These are phyloP conservation scores for Drosophila sechellia DNA, from an alignment of 1,140 invertebrate genomes.

Conservation along the genomic window DNA sequence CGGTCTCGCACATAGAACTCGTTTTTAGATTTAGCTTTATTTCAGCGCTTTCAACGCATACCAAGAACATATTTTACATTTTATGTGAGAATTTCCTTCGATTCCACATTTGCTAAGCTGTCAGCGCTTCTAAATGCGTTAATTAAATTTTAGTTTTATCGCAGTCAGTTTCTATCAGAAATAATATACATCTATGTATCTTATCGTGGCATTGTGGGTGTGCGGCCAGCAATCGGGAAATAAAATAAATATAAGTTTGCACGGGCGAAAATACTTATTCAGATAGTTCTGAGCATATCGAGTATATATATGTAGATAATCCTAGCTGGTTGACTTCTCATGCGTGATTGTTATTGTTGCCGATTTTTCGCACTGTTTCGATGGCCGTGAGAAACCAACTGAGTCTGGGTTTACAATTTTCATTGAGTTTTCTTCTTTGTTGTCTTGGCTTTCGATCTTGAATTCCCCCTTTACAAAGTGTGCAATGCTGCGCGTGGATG, in stretches of 20 bases:
- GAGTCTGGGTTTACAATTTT: slow-evolving; percentile 29
- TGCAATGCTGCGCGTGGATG: slow-evolving; percentile 60
- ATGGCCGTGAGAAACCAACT: slow-evolving; percentile 48
- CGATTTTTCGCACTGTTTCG: slow-evolving; percentile 17
- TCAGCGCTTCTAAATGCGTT: slow-evolving; percentile 34
- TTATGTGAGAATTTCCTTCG: slow-evolving; percentile 5
- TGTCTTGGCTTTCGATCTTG: slow-evolving; percentile 20
- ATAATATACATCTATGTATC: slow-evolving; percentile 26
- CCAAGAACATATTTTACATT: slow-evolving; percentile 27
- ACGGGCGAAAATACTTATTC: slow-evolving; percentile 8
- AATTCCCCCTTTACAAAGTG: slow-evolving; percentile 38
- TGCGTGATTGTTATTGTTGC: slow-evolving; percentile 56
- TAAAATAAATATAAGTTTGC: slow-evolving; percentile 24
- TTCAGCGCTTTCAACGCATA: slow-evolving; percentile 1
- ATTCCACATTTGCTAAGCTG: slow-evolving; percentile 2
- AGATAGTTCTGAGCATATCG: slow-evolving; percentile 15
- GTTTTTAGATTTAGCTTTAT: slow-evolving; percentile 42
- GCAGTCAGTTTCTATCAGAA: slow-evolving; percentile 22
- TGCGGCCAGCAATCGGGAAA: slow-evolving; percentile 36
- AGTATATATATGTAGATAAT: slow-evolving; percentile 18
- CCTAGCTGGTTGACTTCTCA: slow-evolving; percentile 50
- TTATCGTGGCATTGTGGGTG: slow-evolving; percentile 47
- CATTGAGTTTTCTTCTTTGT: slow-evolving; percentile 50
- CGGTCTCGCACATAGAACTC: slow-evolving; percentile 38
- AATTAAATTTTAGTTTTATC: slow-evolving; percentile 71